Conservation (phyloP, 2,113 vertebrate genomes). For the Dicerorhinus sumatrensis region DNA sequence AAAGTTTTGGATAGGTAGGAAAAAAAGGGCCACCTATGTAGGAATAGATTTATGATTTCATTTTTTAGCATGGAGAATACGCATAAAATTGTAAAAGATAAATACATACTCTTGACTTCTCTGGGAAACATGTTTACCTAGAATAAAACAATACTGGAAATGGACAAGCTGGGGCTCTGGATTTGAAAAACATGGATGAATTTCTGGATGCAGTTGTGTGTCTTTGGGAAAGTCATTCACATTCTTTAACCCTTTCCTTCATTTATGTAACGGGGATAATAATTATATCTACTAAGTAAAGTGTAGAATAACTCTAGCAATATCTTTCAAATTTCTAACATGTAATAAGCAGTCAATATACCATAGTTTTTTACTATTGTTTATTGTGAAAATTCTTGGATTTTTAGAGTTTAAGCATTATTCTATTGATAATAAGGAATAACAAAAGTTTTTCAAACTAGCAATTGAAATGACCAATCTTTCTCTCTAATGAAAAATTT, state of each 20-base stretch:
- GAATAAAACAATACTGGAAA: background rate
- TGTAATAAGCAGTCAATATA: background rate
- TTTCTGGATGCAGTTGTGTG: background rate
- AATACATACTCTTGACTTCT: background rate
- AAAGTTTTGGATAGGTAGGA: background rate
- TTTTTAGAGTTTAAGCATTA: background rate
- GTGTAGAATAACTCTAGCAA: background rate
- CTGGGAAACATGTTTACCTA: background rate
- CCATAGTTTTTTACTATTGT: background rate
- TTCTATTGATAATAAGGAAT: background rate
- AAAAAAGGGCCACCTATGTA: background rate
- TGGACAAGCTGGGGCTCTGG: background rate
- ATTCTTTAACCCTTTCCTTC: background rate
- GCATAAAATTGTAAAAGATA: background rate
- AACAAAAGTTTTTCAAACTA: background rate
- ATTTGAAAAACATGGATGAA: background rate
- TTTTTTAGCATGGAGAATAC: background rate
- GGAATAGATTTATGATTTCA: background rate
- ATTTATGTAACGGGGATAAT: background rate
- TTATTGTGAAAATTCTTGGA: background rate
- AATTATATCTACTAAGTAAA: background rate
- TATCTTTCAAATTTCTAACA: background rate
- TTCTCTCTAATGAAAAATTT: background rate
- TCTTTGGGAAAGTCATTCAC: background rate
- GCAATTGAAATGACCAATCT: background rate